Evolutionary conservation across 1,140 invertebrate genomes (phyloP).

Genomic region (Zaprionus davidi): DNA sequence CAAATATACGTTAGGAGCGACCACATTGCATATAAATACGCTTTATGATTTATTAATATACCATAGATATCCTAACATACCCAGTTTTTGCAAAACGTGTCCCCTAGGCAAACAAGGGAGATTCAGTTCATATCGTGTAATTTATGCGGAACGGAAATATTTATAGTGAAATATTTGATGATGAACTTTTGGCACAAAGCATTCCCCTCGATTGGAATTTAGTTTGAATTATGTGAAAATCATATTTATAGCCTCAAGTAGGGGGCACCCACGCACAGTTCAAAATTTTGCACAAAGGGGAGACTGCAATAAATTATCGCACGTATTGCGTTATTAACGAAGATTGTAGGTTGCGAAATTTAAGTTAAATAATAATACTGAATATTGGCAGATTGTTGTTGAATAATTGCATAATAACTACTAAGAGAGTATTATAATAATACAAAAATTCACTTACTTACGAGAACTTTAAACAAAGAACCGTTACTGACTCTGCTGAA

Average conservation of each 20-base stretch:
- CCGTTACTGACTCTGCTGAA: too few species aligned
- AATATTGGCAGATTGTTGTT: neutral
- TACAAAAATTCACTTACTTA: neutral
- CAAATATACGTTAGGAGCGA: slow-evolving; percentile 2
- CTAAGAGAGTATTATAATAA: neutral
- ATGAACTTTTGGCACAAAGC: slow-evolving; percentile 2
- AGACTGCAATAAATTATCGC: slow-evolving; percentile 21
- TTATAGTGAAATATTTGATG: slow-evolving; percentile 18
- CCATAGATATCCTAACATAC: neutral
- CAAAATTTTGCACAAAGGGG: slow-evolving; percentile 8
- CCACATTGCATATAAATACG: neutral
- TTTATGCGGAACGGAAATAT: slow-evolving; percentile 17
- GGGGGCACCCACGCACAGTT: slow-evolving; percentile 28
- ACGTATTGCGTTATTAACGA: slow-evolving; percentile 10
- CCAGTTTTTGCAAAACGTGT: neutral
- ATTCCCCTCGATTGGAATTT: slow-evolving; percentile 12
- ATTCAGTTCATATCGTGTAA: slow-evolving; percentile 12
- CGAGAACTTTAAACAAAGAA: neutral
- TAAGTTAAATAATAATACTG: neutral
- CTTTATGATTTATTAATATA: slow-evolving; percentile 9
- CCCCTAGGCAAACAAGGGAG: slow-evolving; percentile 2
- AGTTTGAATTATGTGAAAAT: slow-evolving; percentile 34
- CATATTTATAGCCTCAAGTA: neutral
- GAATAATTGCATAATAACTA: neutral
- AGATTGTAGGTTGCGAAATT: neutral